phyloP scores from a whole-genome alignment of 2,888 invertebrate genomes.

The Melangyna quadrimaculata region DNA sequence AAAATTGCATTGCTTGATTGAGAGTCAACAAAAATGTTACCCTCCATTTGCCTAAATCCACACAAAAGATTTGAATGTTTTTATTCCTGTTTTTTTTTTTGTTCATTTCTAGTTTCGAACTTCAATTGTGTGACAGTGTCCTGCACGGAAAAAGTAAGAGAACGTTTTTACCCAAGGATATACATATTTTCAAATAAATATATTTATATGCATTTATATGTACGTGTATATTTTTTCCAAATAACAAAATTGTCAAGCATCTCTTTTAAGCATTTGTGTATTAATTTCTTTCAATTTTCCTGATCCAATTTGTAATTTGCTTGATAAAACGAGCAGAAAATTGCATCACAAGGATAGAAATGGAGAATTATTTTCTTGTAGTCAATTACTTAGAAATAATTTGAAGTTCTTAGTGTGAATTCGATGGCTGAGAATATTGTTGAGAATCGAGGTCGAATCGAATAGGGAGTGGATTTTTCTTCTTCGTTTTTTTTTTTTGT shows the following conservation, averaged over 20 bases:
- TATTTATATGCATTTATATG: not conserved
- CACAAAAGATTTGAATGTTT: slow-evolving; percentile 28
- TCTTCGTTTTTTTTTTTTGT: too few relatives aligned
- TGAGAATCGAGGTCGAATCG: slow-evolving; percentile 39
- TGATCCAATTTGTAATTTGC: slow-evolving; percentile 48
- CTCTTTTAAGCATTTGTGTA: not conserved
- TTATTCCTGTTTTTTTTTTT: not conserved
- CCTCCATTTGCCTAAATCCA: slow-evolving; percentile 44
- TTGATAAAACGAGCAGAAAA: slow-evolving; percentile 44
- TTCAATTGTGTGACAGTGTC: not conserved
- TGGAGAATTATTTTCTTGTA: slow-evolving; percentile 18
- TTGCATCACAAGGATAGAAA: slow-evolving; percentile 26
- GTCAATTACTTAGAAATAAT: slow-evolving; percentile 53
- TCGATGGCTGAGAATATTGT: not conserved
- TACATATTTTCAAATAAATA: not conserved
- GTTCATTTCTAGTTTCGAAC: not conserved
- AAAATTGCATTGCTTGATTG: slow-evolving; percentile 38
- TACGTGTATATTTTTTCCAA: not conserved
- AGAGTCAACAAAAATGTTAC: slow-evolving; percentile 35
- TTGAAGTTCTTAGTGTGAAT: slow-evolving; percentile 26
- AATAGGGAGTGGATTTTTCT: too few relatives aligned
- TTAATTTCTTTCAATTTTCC: slow-evolving; percentile 39
- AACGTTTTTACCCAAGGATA: slow-evolving; percentile 1
- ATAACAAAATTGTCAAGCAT: slow-evolving; percentile 14
- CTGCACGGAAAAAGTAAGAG: not conserved